Evolutionary conservation across 1,140 invertebrate species (phyloP).

Genomic region (Trichonephila clavipes): DNA sequence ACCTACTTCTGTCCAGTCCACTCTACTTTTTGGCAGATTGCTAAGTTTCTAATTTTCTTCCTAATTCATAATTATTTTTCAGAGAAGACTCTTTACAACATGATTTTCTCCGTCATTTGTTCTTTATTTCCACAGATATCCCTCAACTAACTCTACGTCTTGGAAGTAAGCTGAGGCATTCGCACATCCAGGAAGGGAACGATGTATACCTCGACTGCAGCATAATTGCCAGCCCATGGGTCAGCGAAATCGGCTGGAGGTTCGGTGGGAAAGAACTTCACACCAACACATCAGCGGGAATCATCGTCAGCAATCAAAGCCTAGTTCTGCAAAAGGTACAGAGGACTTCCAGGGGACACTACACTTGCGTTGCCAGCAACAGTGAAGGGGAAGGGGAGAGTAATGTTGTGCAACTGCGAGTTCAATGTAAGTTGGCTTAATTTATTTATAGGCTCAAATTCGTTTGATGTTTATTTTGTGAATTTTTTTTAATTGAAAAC

Average conservation of each 20-base stretch:
- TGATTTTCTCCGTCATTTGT: slow-evolving; percentile 31
- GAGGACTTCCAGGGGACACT: slow-evolving; percentile 81
- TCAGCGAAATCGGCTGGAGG: slow-evolving; percentile 90
- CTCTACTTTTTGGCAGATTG: no score
- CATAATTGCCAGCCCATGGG: slow-evolving; percentile 92
- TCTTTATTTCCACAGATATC: slow-evolving; percentile 75
- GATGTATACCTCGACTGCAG: slow-evolving; percentile 95
- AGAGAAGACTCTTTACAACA: background rate
- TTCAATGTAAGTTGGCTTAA: slow-evolving; percentile 86
- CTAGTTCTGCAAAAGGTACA: slow-evolving; percentile 80
- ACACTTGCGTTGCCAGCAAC: slow-evolving; percentile 94
- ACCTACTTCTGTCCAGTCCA: no score
- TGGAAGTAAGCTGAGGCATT: slow-evolving; percentile 79
- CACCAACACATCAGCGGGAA: slow-evolving; percentile 88
- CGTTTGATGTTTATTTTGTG: no score
- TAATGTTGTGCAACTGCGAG: slow-evolving; percentile 90
- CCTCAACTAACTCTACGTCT: slow-evolving; percentile 78
- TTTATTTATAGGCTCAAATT: background rate
- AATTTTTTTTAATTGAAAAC: no score
- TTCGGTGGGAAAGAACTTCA: slow-evolving; percentile 87
- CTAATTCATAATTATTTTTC: background rate
- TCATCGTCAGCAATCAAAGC: slow-evolving; percentile 91
- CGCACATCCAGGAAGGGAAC: slow-evolving; percentile 84
- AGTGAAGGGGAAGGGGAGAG: slow-evolving; percentile 93
- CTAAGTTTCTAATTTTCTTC: background rate